Base-by-base conservation (phyloP, 2,888 invertebrate species). In the Eupithecia dodoneata region DNA sequence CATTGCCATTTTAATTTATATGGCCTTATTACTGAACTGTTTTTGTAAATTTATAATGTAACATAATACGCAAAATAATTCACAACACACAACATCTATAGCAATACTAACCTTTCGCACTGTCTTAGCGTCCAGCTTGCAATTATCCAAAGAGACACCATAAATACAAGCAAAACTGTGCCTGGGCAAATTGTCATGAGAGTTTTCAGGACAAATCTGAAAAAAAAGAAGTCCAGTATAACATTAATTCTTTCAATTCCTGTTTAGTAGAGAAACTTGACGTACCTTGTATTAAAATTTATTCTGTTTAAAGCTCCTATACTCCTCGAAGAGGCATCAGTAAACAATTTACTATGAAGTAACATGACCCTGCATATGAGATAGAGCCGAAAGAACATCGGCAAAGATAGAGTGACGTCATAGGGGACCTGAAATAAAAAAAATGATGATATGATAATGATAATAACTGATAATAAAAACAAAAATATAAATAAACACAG, bases 151-250 rank as follows among this genome's bases (percentile, higher is more conserved):
- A 99, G 96, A 10, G 99, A 99, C 83, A 99, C 99, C 98, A 99
- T 99, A 96, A 99, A 99, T 85, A 99, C 99, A 88, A 99, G 96
- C 87, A 99, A 97, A 86, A 99, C 99, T 82, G 97, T 99, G 93
- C 97, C 99, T 75, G 99, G 99, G 94, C 99, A 99, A 93, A 99
- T 99, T 91, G 99, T 99, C 99, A 99, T 99, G 87, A 99, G 96
- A 81, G 99, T 99, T 96, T 99, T 99, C 90, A 99, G 96, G 89
- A 99, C 99, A 95, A 98, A 98, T 92, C 97, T 95, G 96, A 85
- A 90, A 87, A 71, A 75, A 41, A 15, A 42, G n/a, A 4, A n/a
- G n/a, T n/a, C 42, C 3, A 66, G 6, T 42, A 12, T 63, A 30
- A 18, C 10, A 30, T 10, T 10, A 4, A 10, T 12, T 63, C 12